These are phyloP conservation scores for Phalacrocorax carbo DNA, from an alignment of 2,113 vertebrate species.

Conservation along the genomic window DNA sequence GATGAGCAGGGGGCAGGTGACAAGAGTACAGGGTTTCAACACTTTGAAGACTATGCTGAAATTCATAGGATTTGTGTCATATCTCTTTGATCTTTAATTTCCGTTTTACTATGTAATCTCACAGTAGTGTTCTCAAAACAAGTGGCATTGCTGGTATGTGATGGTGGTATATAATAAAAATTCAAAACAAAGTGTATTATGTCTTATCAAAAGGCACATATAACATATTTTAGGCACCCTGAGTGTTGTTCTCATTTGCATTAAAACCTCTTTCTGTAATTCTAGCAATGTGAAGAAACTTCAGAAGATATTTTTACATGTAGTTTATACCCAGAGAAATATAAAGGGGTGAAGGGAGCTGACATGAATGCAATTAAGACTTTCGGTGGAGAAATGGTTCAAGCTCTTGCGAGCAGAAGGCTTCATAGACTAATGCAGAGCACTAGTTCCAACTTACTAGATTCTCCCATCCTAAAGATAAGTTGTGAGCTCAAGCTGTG, in stretches of 20 bases:
- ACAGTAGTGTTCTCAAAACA: background rate
- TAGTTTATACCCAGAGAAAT: background rate
- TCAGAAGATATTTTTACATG: background rate
- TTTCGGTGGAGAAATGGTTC: background rate
- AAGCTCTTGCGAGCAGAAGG: background rate
- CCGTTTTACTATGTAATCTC: background rate
- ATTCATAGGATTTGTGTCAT: background rate
- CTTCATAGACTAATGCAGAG: background rate
- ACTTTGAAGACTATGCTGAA: background rate
- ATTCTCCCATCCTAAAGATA: background rate
- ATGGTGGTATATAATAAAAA: background rate
- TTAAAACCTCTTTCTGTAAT: background rate
- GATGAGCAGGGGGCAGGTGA: background rate
- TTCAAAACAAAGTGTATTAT: background rate
- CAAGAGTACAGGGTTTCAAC: background rate
- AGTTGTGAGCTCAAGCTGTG: background rate
- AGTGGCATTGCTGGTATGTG: background rate
- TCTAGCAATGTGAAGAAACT: background rate
- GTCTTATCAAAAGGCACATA: background rate
- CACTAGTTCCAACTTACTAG: background rate
- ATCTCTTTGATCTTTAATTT: constrained; percentile 25
- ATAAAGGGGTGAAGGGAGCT: background rate
- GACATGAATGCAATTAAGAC: background rate
- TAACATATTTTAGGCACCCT: background rate
- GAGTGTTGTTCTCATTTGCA: background rate